A percentile compares a stretch with the other conserved stretches of the same genome.
phyloP scores from a whole-genome alignment of 2,113 vertebrate species.

The Mus pahari region DNA sequence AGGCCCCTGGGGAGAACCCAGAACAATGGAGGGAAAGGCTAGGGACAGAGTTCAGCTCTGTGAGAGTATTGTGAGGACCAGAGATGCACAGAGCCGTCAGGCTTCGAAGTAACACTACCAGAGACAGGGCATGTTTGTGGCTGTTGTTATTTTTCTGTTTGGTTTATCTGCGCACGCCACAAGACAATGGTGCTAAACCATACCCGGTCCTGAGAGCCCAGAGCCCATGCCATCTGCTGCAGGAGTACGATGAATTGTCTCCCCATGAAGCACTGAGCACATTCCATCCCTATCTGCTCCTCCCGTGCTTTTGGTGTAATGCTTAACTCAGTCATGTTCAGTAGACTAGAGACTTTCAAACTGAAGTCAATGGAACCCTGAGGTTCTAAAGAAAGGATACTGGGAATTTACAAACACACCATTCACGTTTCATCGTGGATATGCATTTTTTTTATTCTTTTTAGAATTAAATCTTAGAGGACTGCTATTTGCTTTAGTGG shows the following conservation, averaged over 20 bases:
- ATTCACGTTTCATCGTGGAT: constrained; percentile 59
- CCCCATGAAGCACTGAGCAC: background rate
- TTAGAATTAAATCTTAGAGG: constrained; percentile 25
- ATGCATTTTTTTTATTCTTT: constrained; percentile 7
- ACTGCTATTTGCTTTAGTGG: background rate
- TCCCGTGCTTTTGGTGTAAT: background rate
- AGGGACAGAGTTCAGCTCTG: constrained; percentile 52
- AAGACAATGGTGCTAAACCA: background rate
- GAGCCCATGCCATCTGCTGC: background rate
- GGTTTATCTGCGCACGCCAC: constrained; percentile 1
- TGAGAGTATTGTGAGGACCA: background rate
- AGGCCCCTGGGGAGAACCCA: constrained; percentile 49
- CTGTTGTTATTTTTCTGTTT: background rate
- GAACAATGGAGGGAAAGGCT: constrained; percentile 75
- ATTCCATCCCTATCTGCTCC: background rate
- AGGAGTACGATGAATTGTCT: background rate
- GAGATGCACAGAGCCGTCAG: background rate
- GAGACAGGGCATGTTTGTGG: background rate
- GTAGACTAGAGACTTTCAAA: constrained; percentile 41
- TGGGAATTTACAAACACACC: background rate
- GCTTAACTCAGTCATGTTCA: background rate
- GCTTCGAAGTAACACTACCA: background rate
- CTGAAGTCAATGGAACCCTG: background rate
- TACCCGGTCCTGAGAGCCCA: background rate
- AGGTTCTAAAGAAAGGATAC: background rate